Base-by-base conservation (phyloP, 2,888 invertebrate species). In the Perizoma affinitatum region DNA sequence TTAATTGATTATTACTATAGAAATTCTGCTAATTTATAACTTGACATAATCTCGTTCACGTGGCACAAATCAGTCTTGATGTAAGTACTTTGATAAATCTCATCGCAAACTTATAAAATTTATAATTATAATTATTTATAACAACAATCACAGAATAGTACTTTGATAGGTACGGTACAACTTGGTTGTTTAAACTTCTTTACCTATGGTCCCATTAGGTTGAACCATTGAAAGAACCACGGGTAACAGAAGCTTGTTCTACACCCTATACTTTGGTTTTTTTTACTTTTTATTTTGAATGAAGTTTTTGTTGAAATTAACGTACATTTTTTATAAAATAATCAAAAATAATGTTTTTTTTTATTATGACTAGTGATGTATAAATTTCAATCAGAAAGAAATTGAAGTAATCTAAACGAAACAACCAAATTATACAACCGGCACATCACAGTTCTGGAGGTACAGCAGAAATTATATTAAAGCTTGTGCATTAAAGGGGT, bases 31-130 rank as follows among this genome's bases (percentile, higher is more conserved):
- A 11, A 41, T 45, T 48, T 46, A 40, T 40, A 8, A 11, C 5
- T 4, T 22, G 40, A n/a, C 22, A 45, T 5, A 47, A 56, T 44
- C 47, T 52, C 42, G 38, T 46, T 11, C 33, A 43, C 44, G 74
- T 79, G 78, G 77, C 77, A 78, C 76, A 67, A 46, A 59, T 76
- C 75, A 79, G 77, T 79, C 79, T 78, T 74, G 54, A 51, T 52
- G 34, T n/a, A n/a, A n/a, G n/a, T 51, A 38, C 44, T 63, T 59
- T 50, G 47, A 52, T 47, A 48, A 52, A 61, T 61, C 44, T 64
- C 49, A 54, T 43, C 46, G 42, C 1, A 48, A 53, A 61, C 52
- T 46, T 44, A 54, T 44, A 47, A 60, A 61, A 60, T 56, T 55
- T 46, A 52, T 47, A 51, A 46, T 66, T 49, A 43, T 40, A 42